Base-by-base conservation (phyloP, 2,113 vertebrate species). In the Gymnobelideus leadbeateri region DNA sequence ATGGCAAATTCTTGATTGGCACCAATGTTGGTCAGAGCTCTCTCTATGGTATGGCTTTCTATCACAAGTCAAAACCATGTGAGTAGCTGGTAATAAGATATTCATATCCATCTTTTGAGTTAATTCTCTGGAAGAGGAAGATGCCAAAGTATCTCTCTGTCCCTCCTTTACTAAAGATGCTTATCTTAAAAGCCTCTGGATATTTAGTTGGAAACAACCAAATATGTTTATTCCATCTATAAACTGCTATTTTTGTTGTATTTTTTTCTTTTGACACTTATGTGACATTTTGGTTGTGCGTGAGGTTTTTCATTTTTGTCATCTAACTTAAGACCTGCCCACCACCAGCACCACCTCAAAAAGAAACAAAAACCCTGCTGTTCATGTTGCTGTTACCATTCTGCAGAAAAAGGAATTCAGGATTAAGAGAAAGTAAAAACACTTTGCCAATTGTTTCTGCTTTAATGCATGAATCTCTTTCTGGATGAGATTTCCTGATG, bases 111-210 rank as follows among this genome's bases (percentile, higher is more conserved):
- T 28, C 52, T 94, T 94, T 53, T 68, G 2, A 91, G 61, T 68
- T 19, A 3, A 7, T 95, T 84, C 84, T 37, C 46, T 51, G 28
- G 3, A 94, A 91, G 49, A 92, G 52, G 16, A 91, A 25, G 2
- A 26, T 43, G 6, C 89, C 57, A 89, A 51, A 84, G 1, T 37
- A 47, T n/a, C 93, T 50, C 89, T 3, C 2, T 47, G 11, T 95
- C 92, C 77, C 51, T 54, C 51, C 31, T 92, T 93, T 91, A 84
- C 92, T 84, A 61, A 51, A 84, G 53, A 94, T 92, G 89, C 84
- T 93, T 37, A 92, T 61, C 43, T 16, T 91, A 47, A 92, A 31
- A 91, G 49, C 53, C 89, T 90, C 37, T 95, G 55, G 94, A 37
- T 95, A 77, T 51, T 31, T 91, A 43, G 0, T 77, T 23, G 68